Base-by-base conservation (phyloP, 1,140 invertebrate species). In the Drosophila takahashii region DNA sequence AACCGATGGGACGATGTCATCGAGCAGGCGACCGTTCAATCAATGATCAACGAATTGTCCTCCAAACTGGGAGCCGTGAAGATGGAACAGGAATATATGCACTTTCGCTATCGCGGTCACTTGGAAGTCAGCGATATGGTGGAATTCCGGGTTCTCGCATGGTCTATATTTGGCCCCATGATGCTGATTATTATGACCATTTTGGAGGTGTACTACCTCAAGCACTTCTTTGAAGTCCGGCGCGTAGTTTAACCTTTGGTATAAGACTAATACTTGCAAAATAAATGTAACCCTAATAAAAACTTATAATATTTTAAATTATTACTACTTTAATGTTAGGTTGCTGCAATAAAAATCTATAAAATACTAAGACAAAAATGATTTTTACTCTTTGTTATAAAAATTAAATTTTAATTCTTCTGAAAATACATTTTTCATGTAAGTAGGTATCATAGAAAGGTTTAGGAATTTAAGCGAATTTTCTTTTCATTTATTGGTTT, bases 81-180 rank as follows among this genome's bases (percentile, higher is more conserved):
- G 18, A 51, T 80, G 13, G 85, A 85, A 15, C 84, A 74, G 69
- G 80, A 89, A 29, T 89, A 89, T 22, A 89, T 89, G 85, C 80
- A 84, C 16, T 71, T 50, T 1, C 85, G 84, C 16, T 84, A 77
- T 39, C 52, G 48, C 0, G 75, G 77, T 6, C 84, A 89, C 29
- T 0, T 52, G 39, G 61, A 67, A 3, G 16, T 89, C 34, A 72
- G 44, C 16, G 53, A 62, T 1, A 89, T 56, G 18, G 77, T 73
- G 0, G 69, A 90, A 11, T 57, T 69, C n/a, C 85, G 84, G 10
- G 32, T 84, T 7, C 15, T 80, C 3, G 51, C 52, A 26, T 89
- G 84, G 84, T 80, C 77, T 1, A 29, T 89, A 7, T 85, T 90
- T 13, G 54, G 57, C 0, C 69, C 84, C 0, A 57, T 65, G 2